Evolutionary conservation across 2,797 vertebrate genomes (phyloP).

Genomic region (Chelon auratus): DNA sequence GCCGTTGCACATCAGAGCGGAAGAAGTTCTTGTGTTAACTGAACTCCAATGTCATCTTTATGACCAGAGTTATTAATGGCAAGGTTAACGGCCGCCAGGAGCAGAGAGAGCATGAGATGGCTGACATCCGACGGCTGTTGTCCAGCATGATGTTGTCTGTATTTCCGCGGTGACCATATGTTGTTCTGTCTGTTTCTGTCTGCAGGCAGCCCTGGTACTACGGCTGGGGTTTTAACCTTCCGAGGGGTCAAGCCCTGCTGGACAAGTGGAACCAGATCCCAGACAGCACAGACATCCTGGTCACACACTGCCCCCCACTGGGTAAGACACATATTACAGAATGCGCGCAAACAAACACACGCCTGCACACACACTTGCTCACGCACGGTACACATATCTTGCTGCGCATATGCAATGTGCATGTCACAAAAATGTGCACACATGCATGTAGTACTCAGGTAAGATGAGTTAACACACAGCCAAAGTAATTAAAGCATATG

Average conservation of each 20-base stretch:
- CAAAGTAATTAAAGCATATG: too few relatives aligned
- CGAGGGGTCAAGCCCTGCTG: conserved; percentile 93
- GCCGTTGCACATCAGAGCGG: too few relatives aligned
- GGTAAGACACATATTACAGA: conserved; percentile 85
- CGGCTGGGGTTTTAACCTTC: conserved; percentile 98
- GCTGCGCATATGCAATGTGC: too few relatives aligned
- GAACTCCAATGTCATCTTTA: neutral
- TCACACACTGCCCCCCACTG: conserved; percentile 96
- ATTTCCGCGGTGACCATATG: neutral
- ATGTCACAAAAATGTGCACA: neutral
- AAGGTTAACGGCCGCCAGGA: neutral
- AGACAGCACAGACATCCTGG: conserved; percentile 93
- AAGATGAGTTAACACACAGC: too few relatives aligned
- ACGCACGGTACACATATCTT: neutral
- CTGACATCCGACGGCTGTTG: neutral
- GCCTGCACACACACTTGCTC: conserved; percentile 1
- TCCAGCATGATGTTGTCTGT: neutral
- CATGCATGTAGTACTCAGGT: too few relatives aligned
- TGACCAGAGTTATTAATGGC: neutral
- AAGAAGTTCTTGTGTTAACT: neutral
- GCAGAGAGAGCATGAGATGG: neutral
- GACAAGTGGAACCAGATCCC: conserved; percentile 99
- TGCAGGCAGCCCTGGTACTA: conserved; percentile 98
- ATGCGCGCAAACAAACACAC: conserved; percentile 8
- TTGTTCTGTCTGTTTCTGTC: conserved; percentile 42